Evolutionary conservation across 35 echinoderm and acorn worm species (phyloP).

Genomic region (Amphiura filiformis): DNA sequence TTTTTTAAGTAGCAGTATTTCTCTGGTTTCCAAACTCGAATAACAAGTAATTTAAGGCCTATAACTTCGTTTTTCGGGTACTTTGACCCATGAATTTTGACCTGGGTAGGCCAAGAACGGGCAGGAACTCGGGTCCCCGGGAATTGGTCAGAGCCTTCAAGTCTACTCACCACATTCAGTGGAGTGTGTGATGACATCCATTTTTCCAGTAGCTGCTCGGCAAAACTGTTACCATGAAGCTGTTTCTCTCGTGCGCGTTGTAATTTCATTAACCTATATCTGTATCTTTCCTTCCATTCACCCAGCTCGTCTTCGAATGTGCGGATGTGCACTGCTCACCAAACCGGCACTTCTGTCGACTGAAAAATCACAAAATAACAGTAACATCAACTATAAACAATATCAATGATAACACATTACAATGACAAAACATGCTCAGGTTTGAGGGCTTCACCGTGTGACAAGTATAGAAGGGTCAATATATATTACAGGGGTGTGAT

Average conservation of each 20-base stretch:
- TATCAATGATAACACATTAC: neutral
- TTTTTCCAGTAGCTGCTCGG: conserved; percentile 85
- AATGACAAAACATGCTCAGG: no score
- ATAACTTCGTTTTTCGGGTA: no score
- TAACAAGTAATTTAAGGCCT: no score
- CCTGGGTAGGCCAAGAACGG: no score
- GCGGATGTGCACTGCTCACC: conserved; percentile 85
- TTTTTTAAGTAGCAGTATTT: no score
- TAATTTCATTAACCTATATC: conserved; percentile 94
- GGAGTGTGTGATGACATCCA: conserved; percentile 74
- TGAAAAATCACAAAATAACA: conserved; percentile 18
- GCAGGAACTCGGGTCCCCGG: no score
- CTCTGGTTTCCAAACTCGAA: no score
- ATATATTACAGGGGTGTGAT: no score
- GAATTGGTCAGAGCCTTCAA: no score
- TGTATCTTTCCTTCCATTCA: conserved; percentile 95
- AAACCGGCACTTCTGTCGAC: conserved; percentile 81
- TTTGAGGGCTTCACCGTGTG: no score
- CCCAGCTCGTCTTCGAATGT: conserved; percentile 95
- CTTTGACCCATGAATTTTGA: no score
- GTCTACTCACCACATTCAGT: conserved; percentile 78
- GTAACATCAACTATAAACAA: neutral
- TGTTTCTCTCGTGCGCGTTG: conserved; percentile 90
- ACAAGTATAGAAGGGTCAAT: no score
- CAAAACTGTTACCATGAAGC: conserved; percentile 90